phyloP scores from a whole-genome alignment of 2,797 vertebrate genomes.

The Zalophus californianus region DNA sequence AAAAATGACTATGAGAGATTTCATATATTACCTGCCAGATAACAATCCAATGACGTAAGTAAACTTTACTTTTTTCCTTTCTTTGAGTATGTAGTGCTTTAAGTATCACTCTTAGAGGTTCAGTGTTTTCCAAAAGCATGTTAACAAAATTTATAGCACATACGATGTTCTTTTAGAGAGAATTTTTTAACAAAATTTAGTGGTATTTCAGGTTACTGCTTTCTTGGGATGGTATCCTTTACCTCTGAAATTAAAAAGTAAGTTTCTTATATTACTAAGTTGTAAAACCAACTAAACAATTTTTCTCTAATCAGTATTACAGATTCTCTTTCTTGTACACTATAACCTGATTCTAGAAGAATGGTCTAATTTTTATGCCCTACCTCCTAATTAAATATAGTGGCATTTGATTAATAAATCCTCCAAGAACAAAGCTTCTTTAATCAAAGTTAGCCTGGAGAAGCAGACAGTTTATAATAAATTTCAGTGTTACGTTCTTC shows the following conservation, averaged over 20 bases:
- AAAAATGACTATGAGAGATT: conserved; percentile 99
- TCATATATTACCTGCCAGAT: conserved; percentile 95
- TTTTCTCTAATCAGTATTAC: neutral
- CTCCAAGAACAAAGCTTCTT: conserved; percentile 31
- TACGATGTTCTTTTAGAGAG: neutral
- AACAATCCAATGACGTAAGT: conserved; percentile 98
- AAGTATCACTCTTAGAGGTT: conserved; percentile 36
- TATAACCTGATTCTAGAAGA: neutral
- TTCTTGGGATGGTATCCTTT: conserved; percentile 3
- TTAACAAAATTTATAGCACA: conserved; percentile 47
- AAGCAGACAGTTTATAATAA: neutral
- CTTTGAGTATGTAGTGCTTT: conserved; percentile 32
- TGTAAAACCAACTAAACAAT: conserved; percentile 6
- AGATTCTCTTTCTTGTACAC: conserved; percentile 33
- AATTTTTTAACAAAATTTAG: neutral
- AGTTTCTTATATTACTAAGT: neutral
- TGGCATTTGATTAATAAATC: neutral
- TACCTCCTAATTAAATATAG: conserved; percentile 1
- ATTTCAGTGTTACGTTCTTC: neutral
- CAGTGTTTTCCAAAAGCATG: conserved; percentile 13
- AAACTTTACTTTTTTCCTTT: conserved; percentile 59
- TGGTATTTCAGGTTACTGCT: conserved; percentile 6
- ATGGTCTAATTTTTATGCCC: neutral
- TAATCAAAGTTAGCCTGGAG: conserved; percentile 18
- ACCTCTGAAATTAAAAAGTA: conserved; percentile 42